A percentile compares a stretch with the other conserved stretches of the same genome.
These are phyloP conservation scores for Motacilla alba DNA, from an alignment of 2,113 vertebrate genomes.

Conservation along the genomic window DNA sequence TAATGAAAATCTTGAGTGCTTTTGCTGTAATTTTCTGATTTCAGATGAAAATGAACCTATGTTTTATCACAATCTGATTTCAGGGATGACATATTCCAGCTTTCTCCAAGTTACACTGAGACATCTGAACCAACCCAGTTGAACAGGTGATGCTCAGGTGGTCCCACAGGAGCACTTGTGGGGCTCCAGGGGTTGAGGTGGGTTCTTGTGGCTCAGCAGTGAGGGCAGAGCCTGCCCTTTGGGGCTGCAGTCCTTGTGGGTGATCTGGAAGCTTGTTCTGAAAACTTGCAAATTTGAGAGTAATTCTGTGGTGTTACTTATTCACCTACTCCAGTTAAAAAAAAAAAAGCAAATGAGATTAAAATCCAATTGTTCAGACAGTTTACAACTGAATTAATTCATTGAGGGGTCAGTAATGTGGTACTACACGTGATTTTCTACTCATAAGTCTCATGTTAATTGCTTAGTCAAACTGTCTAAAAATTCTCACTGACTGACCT, in stretches of 20 bases:
- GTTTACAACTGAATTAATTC: constrained; percentile 5
- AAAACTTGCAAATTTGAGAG: background rate
- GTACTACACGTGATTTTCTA: background rate
- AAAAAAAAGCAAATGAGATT: background rate
- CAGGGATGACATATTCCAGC: background rate
- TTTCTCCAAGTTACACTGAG: background rate
- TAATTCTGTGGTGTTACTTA: background rate
- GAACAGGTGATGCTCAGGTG: background rate
- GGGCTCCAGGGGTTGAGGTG: background rate
- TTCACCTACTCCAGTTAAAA: background rate
- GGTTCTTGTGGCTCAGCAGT: background rate
- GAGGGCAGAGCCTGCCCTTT: background rate
- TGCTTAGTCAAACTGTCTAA: background rate
- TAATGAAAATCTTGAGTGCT: background rate
- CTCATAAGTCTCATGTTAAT: background rate
- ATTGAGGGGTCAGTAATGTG: background rate
- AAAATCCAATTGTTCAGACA: background rate
- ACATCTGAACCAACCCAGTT: background rate
- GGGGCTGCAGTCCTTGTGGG: background rate
- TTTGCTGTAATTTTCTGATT: background rate
- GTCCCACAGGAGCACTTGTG: background rate
- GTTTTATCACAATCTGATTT: background rate
- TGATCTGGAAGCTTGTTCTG: background rate
- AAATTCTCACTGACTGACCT: background rate
- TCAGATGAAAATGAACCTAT: background rate